These are phyloP conservation scores for Odobenus rosmarus DNA, from an alignment of 2,113 vertebrate species.

Conservation along the genomic window DNA sequence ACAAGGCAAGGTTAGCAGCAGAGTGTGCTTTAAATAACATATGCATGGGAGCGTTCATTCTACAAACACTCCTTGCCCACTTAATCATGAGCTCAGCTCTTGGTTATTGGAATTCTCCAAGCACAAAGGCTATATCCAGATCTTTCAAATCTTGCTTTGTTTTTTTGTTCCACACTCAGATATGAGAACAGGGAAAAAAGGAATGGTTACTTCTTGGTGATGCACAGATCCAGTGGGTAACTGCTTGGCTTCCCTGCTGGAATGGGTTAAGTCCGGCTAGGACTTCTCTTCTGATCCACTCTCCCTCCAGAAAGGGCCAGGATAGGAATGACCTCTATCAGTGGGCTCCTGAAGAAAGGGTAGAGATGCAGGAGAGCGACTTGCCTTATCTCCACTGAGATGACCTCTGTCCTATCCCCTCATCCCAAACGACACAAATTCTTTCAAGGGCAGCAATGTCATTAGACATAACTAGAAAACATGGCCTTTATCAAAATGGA, in stretches of 20 bases:
- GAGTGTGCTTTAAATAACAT: background rate
- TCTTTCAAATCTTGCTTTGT: background rate
- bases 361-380: background rate
- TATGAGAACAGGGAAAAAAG: background rate
- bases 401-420: background rate
- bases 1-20: background rate
- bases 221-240: background rate
- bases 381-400: background rate
- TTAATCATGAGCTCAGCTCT: background rate
- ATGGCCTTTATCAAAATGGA: background rate
- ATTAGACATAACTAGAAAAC: background rate
- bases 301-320: background rate
- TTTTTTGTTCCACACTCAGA: conserved; percentile 43
- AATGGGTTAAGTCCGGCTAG: background rate
- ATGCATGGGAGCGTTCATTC: background rate
- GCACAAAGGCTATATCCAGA: background rate
- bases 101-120: background rate
- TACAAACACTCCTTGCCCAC: background rate
- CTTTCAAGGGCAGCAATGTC: background rate
- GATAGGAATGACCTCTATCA: background rate
- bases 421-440: background rate
- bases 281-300: background rate
- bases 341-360: background rate
- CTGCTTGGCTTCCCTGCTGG: background rate
- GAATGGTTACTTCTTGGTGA: background rate